Conservation (phyloP, 2,888 invertebrate species). For the Idaea biselata region DNA sequence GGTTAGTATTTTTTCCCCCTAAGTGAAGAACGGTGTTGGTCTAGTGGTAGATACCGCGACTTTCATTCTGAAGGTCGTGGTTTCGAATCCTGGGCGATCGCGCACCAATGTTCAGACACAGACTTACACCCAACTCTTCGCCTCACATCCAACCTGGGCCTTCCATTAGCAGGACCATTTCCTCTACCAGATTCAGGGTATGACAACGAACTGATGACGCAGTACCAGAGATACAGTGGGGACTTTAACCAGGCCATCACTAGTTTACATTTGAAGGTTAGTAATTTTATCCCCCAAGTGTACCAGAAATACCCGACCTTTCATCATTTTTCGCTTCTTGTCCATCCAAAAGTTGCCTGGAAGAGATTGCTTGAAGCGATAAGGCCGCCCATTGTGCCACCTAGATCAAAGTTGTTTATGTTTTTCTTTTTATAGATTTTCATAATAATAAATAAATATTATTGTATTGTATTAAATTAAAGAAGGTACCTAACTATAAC, state of each 20-base stretch:
- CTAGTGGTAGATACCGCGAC: too few relatives aligned
- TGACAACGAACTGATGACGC: constrained; percentile 73
- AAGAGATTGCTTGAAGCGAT: too few relatives aligned
- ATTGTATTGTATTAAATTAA: too few relatives aligned
- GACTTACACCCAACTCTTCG: constrained; percentile 69
- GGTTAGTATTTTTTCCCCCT: constrained; percentile 45
- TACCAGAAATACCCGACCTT: background rate
- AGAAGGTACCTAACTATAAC: too few relatives aligned
- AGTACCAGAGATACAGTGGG: constrained; percentile 82
- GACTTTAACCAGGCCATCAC: constrained; percentile 87
- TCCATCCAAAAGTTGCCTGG: too few relatives aligned
- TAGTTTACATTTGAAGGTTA: constrained; percentile 75
- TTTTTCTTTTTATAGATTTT: too few relatives aligned
- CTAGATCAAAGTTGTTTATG: too few relatives aligned
- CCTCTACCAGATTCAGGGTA: constrained; percentile 85
- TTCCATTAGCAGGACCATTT: constrained; percentile 90
- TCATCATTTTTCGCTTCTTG: too few relatives aligned
- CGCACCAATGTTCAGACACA: constrained; percentile 65
- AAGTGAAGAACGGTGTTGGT: background rate
- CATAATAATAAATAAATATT: too few relatives aligned
- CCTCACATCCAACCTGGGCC: constrained; percentile 73
- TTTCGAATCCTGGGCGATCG: too few relatives aligned
- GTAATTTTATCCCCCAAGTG: constrained; percentile 1
- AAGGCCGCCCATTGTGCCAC: too few relatives aligned
- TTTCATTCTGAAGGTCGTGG: too few relatives aligned